phyloP scores from a whole-genome alignment of 1,140 invertebrate genomes.

The Campoletis sonorensis region DNA sequence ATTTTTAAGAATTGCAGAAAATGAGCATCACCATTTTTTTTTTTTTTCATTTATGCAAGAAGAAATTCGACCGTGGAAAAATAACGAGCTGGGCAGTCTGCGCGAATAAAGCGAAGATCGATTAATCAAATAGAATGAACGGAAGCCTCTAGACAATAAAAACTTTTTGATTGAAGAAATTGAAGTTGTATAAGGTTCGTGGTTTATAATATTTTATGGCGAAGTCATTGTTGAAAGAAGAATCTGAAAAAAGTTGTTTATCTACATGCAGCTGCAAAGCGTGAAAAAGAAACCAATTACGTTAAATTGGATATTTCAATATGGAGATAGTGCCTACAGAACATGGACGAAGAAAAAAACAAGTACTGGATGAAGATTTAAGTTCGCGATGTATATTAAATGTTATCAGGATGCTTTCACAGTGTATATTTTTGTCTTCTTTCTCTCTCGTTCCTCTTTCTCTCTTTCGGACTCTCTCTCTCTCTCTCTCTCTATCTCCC shows the following conservation, averaged over 20 bases:
- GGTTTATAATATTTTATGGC: background rate
- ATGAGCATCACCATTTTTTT: too few species aligned
- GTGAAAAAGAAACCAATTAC: background rate
- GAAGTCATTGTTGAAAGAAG: background rate
- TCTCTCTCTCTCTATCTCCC: background rate
- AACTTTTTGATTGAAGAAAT: too few species aligned
- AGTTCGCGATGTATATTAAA: background rate
- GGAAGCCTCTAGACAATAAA: too few species aligned
- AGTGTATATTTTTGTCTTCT: too few species aligned
- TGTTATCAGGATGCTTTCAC: slow-evolving; percentile 25
- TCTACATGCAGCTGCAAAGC: background rate
- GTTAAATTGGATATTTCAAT: background rate
- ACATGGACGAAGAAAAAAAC: background rate
- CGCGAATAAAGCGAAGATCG: too few species aligned
- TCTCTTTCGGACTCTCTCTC: background rate
- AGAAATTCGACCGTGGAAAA: too few species aligned
- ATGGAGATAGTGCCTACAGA: too few species aligned
- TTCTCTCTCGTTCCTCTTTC: background rate
- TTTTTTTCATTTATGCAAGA: too few species aligned
- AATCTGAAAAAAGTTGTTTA: background rate
- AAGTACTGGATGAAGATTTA: background rate
- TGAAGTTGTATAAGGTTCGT: too few species aligned
- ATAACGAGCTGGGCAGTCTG: too few species aligned
- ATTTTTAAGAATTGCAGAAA: too few species aligned
- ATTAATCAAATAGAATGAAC: too few species aligned